Evolutionary conservation across 2,113 vertebrate species (phyloP).

Genomic region (Lophius piscatorius): DNA sequence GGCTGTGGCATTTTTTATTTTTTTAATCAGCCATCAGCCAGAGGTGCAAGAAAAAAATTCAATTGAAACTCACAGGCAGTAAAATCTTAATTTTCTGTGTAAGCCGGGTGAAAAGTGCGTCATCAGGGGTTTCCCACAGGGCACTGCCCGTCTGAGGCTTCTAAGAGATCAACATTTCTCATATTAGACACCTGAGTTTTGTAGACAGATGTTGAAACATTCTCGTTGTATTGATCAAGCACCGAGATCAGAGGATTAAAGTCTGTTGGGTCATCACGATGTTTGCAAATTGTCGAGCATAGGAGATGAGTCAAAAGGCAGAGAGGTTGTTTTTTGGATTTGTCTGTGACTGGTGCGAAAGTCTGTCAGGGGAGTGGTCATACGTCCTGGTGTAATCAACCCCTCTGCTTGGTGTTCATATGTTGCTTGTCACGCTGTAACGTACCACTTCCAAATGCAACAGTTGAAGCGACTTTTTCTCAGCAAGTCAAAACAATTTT

Average conservation of each 20-base stretch:
- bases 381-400: constrained; percentile 11
- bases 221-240: constrained; percentile 9
- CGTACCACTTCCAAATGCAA: constrained; percentile 14
- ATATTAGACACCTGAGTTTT: not conserved
- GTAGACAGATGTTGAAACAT: not conserved
- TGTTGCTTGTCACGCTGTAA: constrained; percentile 16
- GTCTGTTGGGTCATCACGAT: not conserved
- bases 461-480: constrained; percentile 3
- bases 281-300: too few relatives aligned
- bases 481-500: constrained; percentile 1
- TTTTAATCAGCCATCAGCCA: too few relatives aligned
- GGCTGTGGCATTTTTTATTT: too few relatives aligned
- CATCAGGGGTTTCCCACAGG: not conserved
- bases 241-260: constrained; percentile 21
- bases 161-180: constrained; percentile 15
- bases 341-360: constrained; percentile 34
- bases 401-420: constrained; percentile 7
- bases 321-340: constrained; percentile 16
- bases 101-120: not conserved
- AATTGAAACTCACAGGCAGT: not conserved
- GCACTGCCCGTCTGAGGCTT: not conserved
- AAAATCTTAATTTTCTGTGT: not conserved
- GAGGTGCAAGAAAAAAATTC: too few relatives aligned
- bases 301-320: constrained; percentile 37
- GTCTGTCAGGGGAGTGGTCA: constrained; percentile 52